Base-by-base conservation (phyloP, 1,140 invertebrate species). In the Cryptotermes secundus region DNA sequence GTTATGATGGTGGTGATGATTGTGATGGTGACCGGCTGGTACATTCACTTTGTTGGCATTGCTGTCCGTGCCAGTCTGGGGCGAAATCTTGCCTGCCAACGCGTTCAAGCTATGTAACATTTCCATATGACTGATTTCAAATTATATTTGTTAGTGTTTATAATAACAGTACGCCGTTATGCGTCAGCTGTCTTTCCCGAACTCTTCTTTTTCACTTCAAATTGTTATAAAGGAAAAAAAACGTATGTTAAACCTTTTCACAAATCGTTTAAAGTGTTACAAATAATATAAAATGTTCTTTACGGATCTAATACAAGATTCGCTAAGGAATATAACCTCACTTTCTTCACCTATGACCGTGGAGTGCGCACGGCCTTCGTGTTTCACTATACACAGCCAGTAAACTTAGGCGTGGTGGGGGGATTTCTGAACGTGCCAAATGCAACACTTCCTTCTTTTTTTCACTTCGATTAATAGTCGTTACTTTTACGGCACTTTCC, bases 71-170 rank as follows among this genome's bases (percentile, higher is more conserved):
- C 83, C 85, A 53, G 83, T 86, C 53, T 87, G 87, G 22, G 87
- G 87, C 84, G 87, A 87, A 82, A 87, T 87, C 84, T 87, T 87
- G 22, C 87, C 87, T 16, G 87, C 87, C 53, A 87, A 81, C 49
- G 85, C 86, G 80, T 87, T 87, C 65, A 87, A 81, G 9, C 81
- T 85, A 65, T 85, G 83, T 59, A 87, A 85, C 86, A 87, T 86
- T 59, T 87, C 86, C 85, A 86, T 86, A 79, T 84, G 79, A 82
- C 2, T 7, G 0, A 1, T n/a, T 72, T 72, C 59, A 26, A 31
- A 72, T 7, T 3, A 14, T n/a, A 31, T 72, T 31, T 31, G 26
- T 72, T 72, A 65, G n/a, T 65, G 59, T 65, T 65, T 3, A 4
- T n/a, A 72, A 72, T 72, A 72, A 10, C 1, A n/a, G 0, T 1